Percentiles rank a stretch among this genome's conserved stretches.
Evolutionary conservation across 2,888 invertebrate genomes (phyloP).

Genomic region (Agrypnus murinus): DNA sequence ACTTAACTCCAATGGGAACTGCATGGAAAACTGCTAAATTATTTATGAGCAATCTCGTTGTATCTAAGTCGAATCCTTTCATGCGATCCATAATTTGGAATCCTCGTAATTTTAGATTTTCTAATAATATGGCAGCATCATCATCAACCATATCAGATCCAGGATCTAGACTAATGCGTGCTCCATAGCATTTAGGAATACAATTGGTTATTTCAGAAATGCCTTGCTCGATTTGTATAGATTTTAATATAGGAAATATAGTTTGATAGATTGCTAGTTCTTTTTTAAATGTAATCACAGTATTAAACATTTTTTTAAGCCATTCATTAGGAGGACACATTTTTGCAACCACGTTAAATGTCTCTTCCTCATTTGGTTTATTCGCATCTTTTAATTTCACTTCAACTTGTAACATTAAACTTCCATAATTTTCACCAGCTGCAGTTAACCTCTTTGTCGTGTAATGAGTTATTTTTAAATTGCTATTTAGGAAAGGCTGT

Average conservation of each 20-base stretch:
- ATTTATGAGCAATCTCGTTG: constrained; percentile 69
- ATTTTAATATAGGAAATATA: constrained; percentile 69
- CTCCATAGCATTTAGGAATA: constrained; percentile 72
- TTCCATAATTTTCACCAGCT: constrained; percentile 77
- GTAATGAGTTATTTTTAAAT: constrained; percentile 59
- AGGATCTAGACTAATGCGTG: constrained; percentile 64
- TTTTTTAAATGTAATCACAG: constrained; percentile 72
- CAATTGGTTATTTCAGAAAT: constrained; percentile 67
- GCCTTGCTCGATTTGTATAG: constrained; percentile 70
- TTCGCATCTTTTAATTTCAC: constrained; percentile 60
- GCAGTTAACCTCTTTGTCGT: constrained; percentile 68
- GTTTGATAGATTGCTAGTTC: constrained; percentile 73
- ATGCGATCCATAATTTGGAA: constrained; percentile 71
- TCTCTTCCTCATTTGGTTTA: constrained; percentile 56
- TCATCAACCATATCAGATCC: constrained; percentile 68
- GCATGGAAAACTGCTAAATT: constrained; percentile 74
- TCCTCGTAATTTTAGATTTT: constrained; percentile 71
- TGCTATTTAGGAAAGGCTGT: constrained; percentile 29
- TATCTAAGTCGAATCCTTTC: constrained; percentile 71
- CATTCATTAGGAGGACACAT: constrained; percentile 72
- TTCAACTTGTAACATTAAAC: constrained; percentile 70
- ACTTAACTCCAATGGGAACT: constrained; percentile 72
- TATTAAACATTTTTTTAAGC: constrained; percentile 71
- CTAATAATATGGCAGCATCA: constrained; percentile 73
- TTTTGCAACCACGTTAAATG: constrained; percentile 72